Evolutionary conservation across 2,797 vertebrate species (phyloP).

Genomic region (Chloroceryle amazona): DNA sequence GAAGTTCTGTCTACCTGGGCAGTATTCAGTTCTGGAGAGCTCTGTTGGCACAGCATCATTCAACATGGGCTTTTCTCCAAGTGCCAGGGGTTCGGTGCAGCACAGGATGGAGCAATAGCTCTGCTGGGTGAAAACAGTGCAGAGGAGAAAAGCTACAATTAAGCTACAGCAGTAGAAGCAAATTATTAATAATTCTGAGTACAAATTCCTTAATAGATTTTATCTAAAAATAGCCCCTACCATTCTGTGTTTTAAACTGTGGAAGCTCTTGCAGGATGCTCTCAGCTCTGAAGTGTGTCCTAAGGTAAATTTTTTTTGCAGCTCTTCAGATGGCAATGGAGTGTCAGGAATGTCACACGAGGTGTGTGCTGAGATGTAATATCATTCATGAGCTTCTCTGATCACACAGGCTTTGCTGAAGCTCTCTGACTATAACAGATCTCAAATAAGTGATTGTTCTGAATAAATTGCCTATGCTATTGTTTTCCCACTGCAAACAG

Average conservation of each 20-base stretch:
- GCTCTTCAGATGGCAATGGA: background rate
- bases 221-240: accelerated
- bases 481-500: constrained; percentile 53
- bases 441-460: constrained; percentile 43
- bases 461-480: constrained; percentile 14
- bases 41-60: background rate
- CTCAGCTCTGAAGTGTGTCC: background rate
- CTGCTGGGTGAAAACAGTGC: background rate
- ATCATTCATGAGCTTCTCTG: background rate
- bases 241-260: background rate
- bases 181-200: background rate
- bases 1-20: background rate
- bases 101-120: background rate
- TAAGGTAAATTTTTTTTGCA: background rate
- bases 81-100: background rate
- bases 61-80: background rate
- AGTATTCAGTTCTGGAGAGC: background rate
- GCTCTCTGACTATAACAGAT: constrained; percentile 19
- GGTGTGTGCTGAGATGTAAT: background rate
- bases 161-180: background rate
- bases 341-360: background rate
- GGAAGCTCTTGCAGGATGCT: background rate
- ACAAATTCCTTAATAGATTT: background rate
- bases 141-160: background rate
- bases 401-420: constrained; percentile 42